Evolutionary conservation across 2,888 invertebrate genomes (phyloP).

Genomic region (Callyntrura guangdongensis): DNA sequence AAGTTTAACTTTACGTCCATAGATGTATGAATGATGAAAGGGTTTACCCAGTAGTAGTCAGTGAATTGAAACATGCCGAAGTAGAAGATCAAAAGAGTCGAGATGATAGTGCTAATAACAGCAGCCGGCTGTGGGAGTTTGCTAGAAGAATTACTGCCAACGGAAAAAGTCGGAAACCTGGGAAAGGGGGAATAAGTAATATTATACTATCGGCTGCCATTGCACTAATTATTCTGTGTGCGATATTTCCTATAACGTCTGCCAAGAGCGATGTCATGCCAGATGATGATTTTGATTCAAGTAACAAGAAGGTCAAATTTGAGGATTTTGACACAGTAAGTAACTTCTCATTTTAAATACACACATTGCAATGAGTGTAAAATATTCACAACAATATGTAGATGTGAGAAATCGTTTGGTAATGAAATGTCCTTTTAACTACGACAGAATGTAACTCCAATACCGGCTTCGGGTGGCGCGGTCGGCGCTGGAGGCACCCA

Average conservation of each 20-base stretch:
- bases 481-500: conserved; percentile 44
- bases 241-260: background rate
- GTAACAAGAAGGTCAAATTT: conserved; percentile 80
- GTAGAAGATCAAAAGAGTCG: no score
- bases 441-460: conserved; percentile 69
- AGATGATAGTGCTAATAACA: no score
- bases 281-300: conserved; percentile 78
- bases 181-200: background rate
- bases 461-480: conserved; percentile 62
- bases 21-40: no score
- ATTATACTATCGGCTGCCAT: background rate
- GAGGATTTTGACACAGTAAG: conserved; percentile 82
- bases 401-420: no score
- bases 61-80: no score
- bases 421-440: conserved; percentile 13
- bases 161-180: no score
- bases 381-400: no score
- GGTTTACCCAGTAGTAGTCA: no score
- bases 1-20: no score
- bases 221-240: background rate
- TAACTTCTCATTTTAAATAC: background rate
- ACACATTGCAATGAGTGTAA: background rate
- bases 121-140: no score
- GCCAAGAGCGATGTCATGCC: conserved; percentile 60
- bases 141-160: no score